phyloP scores from a whole-genome alignment of 2,113 vertebrate species.

The Oriolus oriolus region DNA sequence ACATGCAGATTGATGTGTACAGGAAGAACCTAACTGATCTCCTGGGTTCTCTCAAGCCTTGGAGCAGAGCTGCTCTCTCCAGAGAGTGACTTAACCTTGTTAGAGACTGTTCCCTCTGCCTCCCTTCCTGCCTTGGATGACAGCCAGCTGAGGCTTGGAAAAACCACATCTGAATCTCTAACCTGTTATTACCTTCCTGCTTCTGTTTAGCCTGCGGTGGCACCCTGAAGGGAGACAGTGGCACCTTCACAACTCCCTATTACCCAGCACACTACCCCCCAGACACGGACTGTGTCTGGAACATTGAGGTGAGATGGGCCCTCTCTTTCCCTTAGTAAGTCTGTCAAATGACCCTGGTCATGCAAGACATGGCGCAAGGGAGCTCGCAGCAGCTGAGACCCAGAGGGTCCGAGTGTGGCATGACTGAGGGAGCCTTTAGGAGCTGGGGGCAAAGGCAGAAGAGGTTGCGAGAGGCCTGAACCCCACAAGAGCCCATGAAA shows the following conservation, averaged over 20 bases:
- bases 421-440: neutral
- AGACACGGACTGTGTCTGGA: conserved; percentile 77
- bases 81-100: neutral
- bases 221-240: conserved; percentile 52
- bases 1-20: neutral
- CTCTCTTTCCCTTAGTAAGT: neutral
- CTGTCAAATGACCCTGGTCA: neutral
- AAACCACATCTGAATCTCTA: neutral
- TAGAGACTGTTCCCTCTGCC: neutral
- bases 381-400: neutral
- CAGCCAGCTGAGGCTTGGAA: neutral
- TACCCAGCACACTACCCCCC: conserved; percentile 89
- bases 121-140: neutral
- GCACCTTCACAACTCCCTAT: conserved; percentile 82
- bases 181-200: neutral
- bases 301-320: conserved; percentile 76
- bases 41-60: neutral
- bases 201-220: conserved; percentile 71
- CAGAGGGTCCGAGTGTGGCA: fast-evolving
- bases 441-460: neutral
- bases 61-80: neutral
- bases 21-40: neutral
- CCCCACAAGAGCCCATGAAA: neutral
- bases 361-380: neutral
- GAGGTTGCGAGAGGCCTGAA: neutral